Evolutionary conservation across 2,888 invertebrate species (phyloP), one percentile per base, ranked within the genome.

Genomic region (Acanthosoma haemorrhoidale): DNA sequence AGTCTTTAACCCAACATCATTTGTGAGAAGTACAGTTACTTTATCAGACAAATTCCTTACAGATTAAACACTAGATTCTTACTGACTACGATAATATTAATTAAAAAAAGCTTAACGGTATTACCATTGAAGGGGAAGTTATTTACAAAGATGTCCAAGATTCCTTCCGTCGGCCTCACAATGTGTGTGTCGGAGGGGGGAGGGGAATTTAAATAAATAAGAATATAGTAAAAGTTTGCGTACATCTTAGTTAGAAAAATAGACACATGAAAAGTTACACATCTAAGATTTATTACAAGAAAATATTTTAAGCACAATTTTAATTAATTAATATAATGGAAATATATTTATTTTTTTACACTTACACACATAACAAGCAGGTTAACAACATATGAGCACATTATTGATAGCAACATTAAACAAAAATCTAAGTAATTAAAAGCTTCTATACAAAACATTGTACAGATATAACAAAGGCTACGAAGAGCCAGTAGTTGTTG

Each of bases 191-290:
- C n/a, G n/a, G n/a, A n/a, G n/a, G n/a, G 25, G 51, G 51, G 18
- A 25, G 21, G 67, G 51, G 67, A 43, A 57, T 67, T 67, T 67
- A 67, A 67, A 67, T 67, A 67, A 51, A 67, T 67, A 67, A 67
- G 41, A 51, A 67, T 57, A 67, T 43, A 67, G 67, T 67, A 43
- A 67, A 16, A 67, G 21, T 34, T 29, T 51, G 31, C n/a, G 43
- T 57, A 39, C 25, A 64, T 39, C 16, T 25, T 32, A 67, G 32
- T 38, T n/a, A 67, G 15, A 67, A 64, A 29, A 34, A 66, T 51
- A 67, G 67, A 67, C 67, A 67, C 67, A 67, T 32, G 67, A 43
- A 67, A 67, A 67, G 67, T 67, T 67, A 67, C 11, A 67, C 67
- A 67, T 67, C 67, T 67, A 67, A 67, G 67, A 67, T 43, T 31